Percentiles rank a stretch among this genome's conserved stretches.
Conservation (phyloP, 2,888 invertebrate genomes). For the Scrobipalpa costella region DNA sequence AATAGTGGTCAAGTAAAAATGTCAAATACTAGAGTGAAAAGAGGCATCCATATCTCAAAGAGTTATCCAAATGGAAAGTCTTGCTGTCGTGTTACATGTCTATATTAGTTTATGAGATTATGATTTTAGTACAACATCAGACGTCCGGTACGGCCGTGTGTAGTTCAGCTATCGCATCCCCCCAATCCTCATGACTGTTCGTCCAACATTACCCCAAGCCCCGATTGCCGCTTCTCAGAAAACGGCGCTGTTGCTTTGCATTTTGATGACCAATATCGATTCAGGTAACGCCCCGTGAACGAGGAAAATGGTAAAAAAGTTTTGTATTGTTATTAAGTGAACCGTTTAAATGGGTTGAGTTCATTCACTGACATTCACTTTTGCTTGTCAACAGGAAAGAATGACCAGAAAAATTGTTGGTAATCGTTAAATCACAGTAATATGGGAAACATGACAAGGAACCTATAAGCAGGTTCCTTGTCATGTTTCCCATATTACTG, state of each 20-base stretch:
- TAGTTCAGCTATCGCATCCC: slow-evolving; percentile 13
- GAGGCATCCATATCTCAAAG: too few species aligned
- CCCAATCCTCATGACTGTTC: slow-evolving; percentile 23
- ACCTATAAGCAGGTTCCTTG: too few species aligned
- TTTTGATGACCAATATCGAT: slow-evolving; percentile 21
- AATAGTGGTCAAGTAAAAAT: too few species aligned
- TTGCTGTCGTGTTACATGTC: too few species aligned
- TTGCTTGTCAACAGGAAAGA: not conserved
- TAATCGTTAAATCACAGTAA: not conserved
- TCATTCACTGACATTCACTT: not conserved
- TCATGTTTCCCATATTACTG: too few species aligned
- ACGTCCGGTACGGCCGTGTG: not conserved
- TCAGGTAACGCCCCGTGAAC: slow-evolving; percentile 5
- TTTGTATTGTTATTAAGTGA: not conserved
- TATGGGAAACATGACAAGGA: not conserved
- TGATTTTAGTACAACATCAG: too few species aligned
- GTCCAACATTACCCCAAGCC: slow-evolving; percentile 19
- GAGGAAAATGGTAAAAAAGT: slow-evolving; percentile 2
- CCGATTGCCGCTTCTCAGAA: slow-evolving; percentile 26
- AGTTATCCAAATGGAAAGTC: too few species aligned
- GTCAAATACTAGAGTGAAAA: too few species aligned
- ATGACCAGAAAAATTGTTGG: not conserved
- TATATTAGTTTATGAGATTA: too few species aligned
- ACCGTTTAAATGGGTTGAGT: not conserved
- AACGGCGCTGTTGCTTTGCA: slow-evolving; percentile 20